phyloP scores from a whole-genome alignment of 2,113 vertebrate genomes.

The Otis tarda region DNA sequence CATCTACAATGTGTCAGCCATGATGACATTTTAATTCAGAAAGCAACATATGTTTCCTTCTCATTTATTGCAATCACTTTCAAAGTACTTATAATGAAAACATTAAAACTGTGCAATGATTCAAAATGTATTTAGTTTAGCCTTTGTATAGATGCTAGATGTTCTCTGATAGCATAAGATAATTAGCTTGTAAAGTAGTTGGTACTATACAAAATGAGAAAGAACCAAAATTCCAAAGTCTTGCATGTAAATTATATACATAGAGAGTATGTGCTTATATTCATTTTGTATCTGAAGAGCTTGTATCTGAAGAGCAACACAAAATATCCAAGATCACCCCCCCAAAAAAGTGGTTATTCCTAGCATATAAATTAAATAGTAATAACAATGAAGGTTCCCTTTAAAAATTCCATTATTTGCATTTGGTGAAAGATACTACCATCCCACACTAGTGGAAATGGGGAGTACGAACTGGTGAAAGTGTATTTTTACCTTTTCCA shows the following conservation, averaged over 20 bases:
- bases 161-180: conserved; percentile 1
- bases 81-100: conserved; percentile 51
- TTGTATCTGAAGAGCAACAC: background rate
- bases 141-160: conserved; percentile 19
- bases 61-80: conserved; percentile 56
- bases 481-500: background rate
- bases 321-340: background rate
- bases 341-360: background rate
- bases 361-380: background rate
- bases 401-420: background rate
- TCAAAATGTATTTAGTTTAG: conserved; percentile 46
- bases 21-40: conserved; percentile 67
- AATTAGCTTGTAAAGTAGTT: conserved; percentile 10
- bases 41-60: conserved; percentile 53
- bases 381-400: background rate
- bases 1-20: conserved; percentile 56
- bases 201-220: conserved; percentile 1
- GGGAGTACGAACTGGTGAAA: background rate
- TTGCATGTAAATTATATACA: background rate
- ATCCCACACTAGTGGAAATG: background rate
- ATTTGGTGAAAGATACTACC: background rate
- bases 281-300: background rate
- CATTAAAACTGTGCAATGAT: conserved; percentile 47
- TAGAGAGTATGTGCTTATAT: background rate
- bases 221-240: conserved; percentile 7